phyloP scores from a whole-genome alignment of 1,140 invertebrate genomes.

The Cydia pomonella region DNA sequence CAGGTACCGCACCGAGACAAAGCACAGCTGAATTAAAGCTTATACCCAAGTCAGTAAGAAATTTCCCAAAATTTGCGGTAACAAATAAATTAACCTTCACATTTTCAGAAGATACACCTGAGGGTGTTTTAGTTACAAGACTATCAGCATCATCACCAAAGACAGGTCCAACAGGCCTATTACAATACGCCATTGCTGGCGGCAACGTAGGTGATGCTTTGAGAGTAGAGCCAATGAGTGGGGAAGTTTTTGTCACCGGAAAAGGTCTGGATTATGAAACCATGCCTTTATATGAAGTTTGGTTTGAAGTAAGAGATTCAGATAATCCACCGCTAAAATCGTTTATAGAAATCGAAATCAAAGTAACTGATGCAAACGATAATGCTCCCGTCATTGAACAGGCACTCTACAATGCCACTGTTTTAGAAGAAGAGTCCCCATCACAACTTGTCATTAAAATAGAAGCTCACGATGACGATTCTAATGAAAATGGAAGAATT shows the following conservation, averaged over 20 bases:
- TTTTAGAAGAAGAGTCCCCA: constrained; percentile 92
- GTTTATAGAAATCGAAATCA: constrained; percentile 88
- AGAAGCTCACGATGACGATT: constrained; percentile 92
- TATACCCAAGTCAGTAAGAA: constrained; percentile 85
- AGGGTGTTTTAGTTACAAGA: constrained; percentile 87
- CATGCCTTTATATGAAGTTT: constrained; percentile 91
- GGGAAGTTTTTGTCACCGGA: constrained; percentile 88
- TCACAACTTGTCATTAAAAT: constrained; percentile 89
- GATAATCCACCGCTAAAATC: constrained; percentile 90
- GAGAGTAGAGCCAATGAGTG: constrained; percentile 88
- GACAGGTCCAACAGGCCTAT: constrained; percentile 83
- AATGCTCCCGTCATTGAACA: constrained; percentile 92
- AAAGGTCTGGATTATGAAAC: constrained; percentile 94
- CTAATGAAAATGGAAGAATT: constrained; percentile 92
- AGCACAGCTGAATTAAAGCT: constrained; percentile 86
- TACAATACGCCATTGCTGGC: constrained; percentile 93
- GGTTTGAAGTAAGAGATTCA: constrained; percentile 94
- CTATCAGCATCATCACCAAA: constrained; percentile 88
- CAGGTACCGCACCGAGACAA: constrained; percentile 83
- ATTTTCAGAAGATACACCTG: constrained; percentile 88
- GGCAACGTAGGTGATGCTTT: constrained; percentile 94
- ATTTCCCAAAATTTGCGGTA: constrained; percentile 88
- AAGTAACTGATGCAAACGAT: constrained; percentile 95
- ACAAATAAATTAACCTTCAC: constrained; percentile 86
- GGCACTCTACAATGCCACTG: constrained; percentile 90